Conservation (phyloP, 2,113 vertebrate genomes). For the Oreochromis tanganicae region DNA sequence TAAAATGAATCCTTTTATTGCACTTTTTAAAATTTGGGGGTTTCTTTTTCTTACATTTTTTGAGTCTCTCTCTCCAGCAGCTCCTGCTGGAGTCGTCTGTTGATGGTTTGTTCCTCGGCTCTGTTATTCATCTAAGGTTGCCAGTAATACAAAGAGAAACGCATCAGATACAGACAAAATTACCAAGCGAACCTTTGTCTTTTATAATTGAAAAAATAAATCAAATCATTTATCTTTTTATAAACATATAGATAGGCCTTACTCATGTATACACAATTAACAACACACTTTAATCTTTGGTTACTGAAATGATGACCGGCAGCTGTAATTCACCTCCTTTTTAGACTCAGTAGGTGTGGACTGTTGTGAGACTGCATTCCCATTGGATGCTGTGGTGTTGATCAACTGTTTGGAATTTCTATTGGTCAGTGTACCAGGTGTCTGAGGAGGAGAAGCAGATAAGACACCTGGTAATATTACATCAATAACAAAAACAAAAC, state of each 20-base stretch:
- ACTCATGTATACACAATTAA: neutral
- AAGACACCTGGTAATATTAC: neutral
- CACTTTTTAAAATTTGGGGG: neutral
- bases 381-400: slow-evolving; percentile 78
- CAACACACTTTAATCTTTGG: neutral
- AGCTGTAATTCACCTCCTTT: slow-evolving; percentile 66
- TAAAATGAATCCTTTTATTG: neutral
- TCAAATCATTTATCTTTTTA: neutral
- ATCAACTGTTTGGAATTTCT: slow-evolving; percentile 78
- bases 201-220: neutral
- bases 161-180: neutral
- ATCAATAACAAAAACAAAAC: neutral
- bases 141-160: neutral
- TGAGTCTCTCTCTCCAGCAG: slow-evolving; percentile 83
- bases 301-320: neutral
- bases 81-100: slow-evolving; percentile 83
- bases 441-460: slow-evolving; percentile 46
- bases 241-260: neutral
- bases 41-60: slow-evolving; percentile 78
- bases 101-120: slow-evolving; percentile 81
- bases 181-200: neutral
- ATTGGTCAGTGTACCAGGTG: slow-evolving; percentile 61
- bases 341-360: slow-evolving; percentile 58
- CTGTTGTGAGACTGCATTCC: slow-evolving; percentile 66
- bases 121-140: slow-evolving; percentile 46